These are phyloP conservation scores for Laterallus jamaicensis DNA, from an alignment of 2,113 vertebrate species.

Conservation along the genomic window DNA sequence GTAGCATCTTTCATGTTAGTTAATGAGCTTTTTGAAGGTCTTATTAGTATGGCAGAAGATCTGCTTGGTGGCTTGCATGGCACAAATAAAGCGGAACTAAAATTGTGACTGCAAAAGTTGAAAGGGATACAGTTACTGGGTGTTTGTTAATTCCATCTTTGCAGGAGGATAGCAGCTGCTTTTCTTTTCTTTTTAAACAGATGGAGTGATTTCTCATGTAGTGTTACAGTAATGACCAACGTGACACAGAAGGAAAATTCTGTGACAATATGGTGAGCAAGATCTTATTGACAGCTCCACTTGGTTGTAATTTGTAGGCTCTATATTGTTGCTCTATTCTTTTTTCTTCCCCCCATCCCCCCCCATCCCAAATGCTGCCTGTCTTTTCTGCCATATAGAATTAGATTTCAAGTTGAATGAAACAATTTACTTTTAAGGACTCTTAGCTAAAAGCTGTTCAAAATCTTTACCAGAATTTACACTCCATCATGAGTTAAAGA, in stretches of 20 bases:
- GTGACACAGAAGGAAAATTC: slow-evolving; percentile 78
- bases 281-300: slow-evolving; percentile 76
- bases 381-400: slow-evolving; percentile 47
- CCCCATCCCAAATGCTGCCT: slow-evolving; percentile 64
- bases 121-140: slow-evolving; percentile 69
- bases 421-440: slow-evolving; percentile 34
- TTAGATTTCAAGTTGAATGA: slow-evolving; percentile 34
- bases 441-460: slow-evolving; percentile 42
- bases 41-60: slow-evolving; percentile 43
- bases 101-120: slow-evolving; percentile 72
- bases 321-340: slow-evolving; percentile 34
- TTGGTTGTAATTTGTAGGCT: slow-evolving; percentile 55
- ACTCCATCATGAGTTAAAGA: not conserved
- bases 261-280: slow-evolving; percentile 77
- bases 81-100: slow-evolving; percentile 67
- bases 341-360: not conserved
- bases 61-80: slow-evolving; percentile 56
- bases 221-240: slow-evolving; percentile 74
- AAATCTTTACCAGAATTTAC: slow-evolving; percentile 18
- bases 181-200: slow-evolving; percentile 77
- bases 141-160: slow-evolving; percentile 77
- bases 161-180: slow-evolving; percentile 76
- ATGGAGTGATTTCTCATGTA: slow-evolving; percentile 82
- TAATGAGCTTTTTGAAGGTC: not conserved
- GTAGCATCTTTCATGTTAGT: not conserved